These are phyloP conservation scores for Enteromius argenteus DNA, from an alignment of 2,797 vertebrate genomes.

Conservation along the genomic window DNA sequence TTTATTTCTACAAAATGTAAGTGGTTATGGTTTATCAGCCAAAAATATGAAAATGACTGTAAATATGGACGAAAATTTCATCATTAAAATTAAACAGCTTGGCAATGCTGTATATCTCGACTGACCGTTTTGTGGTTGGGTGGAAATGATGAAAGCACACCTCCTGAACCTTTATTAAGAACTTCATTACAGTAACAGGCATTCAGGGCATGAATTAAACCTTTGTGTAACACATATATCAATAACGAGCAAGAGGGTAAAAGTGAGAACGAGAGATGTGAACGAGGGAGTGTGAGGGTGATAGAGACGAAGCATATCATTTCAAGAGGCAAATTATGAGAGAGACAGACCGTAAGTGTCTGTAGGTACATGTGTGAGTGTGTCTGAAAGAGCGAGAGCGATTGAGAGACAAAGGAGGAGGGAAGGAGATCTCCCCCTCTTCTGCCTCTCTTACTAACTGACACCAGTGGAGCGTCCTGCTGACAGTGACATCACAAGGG, in stretches of 20 bases:
- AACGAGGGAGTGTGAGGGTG: constrained; percentile 31
- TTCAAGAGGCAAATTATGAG: constrained; percentile 30
- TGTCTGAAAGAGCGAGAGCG: constrained; percentile 19
- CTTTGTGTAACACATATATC: constrained; percentile 12
- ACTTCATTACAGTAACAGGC: constrained; percentile 2
- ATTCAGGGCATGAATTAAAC: constrained; percentile 20
- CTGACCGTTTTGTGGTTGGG: not conserved
- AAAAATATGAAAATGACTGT: not conserved
- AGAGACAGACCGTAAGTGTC: constrained; percentile 26
- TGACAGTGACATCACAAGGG: constrained; percentile 66
- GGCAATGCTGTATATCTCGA: not conserved
- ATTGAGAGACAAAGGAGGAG: constrained; percentile 38
- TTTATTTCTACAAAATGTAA: not conserved
- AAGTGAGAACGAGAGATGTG: constrained; percentile 40
- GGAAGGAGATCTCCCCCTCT: constrained; percentile 46
- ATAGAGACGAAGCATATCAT: constrained; percentile 19
- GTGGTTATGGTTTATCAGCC: not conserved
- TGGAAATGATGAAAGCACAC: not conserved
- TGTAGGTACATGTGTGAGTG: constrained; percentile 40
- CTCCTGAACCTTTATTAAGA: not conserved
- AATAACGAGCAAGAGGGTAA: constrained; percentile 22
- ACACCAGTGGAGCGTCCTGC: constrained; percentile 60
- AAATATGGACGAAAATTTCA: not conserved
- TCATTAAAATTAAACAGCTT: not conserved
- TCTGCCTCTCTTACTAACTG: constrained; percentile 61